Conservation (phyloP, 2,888 invertebrate species). For the Seira ritae region DNA sequence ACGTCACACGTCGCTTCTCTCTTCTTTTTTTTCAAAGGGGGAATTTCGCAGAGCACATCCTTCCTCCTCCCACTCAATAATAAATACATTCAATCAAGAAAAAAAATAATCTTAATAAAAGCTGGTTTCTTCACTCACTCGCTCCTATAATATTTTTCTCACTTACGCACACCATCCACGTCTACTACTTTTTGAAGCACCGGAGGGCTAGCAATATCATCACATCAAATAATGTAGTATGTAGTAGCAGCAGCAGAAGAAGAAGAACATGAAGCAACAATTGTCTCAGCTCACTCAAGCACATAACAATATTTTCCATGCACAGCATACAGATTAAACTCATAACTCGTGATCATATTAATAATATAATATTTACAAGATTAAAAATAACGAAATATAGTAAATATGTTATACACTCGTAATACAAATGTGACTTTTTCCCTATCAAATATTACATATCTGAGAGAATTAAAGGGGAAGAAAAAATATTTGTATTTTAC, state of each 20-base stretch:
- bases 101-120: neutral
- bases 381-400: neutral
- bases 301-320: constrained; percentile 30
- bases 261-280: too few relatives aligned
- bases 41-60: neutral
- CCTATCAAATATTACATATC: too few relatives aligned
- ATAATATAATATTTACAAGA: constrained; percentile 7
- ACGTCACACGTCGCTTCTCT: constrained; percentile 26
- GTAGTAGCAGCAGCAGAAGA: neutral
- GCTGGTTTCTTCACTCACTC: neutral
- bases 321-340: constrained; percentile 53
- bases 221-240: neutral
- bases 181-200: neutral
- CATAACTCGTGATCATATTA: neutral
- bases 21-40: neutral
- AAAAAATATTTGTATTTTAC: too few relatives aligned
- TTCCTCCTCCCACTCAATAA: constrained; percentile 44
- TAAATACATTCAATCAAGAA: neutral
- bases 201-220: too few relatives aligned
- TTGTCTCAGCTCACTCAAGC: constrained; percentile 12
- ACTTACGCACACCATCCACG: neutral
- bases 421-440: too few relatives aligned
- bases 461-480: too few relatives aligned
- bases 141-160: neutral
- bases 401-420: too few relatives aligned